Percentiles rank a stretch among this genome's conserved stretches.
Evolutionary conservation across 1,140 invertebrate species (phyloP).

Genomic region (Pachypsylla venusta): DNA sequence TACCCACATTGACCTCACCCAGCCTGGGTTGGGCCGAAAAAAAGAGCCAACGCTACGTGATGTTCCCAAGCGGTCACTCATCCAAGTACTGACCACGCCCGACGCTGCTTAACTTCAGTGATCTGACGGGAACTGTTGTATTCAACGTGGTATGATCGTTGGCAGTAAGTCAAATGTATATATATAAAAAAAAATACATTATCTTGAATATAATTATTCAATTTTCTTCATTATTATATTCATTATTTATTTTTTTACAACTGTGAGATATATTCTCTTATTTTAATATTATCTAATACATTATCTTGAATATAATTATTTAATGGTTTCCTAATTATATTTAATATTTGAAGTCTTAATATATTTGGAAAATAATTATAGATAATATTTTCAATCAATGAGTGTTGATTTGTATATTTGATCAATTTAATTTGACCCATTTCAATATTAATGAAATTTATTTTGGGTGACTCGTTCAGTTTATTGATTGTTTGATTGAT

Average conservation of each 20-base stretch:
- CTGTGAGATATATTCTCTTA: not conserved
- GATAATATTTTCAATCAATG: not conserved
- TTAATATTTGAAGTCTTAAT: not conserved
- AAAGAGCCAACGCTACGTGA: too few relatives aligned
- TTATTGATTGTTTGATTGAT: not conserved
- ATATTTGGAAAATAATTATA: not conserved
- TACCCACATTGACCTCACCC: too few relatives aligned
- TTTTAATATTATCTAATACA: not conserved
- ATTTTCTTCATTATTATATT: too few relatives aligned
- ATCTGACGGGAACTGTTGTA: too few relatives aligned
- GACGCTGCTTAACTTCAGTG: too few relatives aligned
- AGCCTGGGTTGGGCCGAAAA: too few relatives aligned
- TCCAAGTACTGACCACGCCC: too few relatives aligned
- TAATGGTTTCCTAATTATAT: not conserved
- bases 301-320: not conserved
- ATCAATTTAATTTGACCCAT: not conserved
- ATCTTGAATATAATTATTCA: too few relatives aligned
- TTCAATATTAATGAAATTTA: not conserved
- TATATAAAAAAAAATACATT: too few relatives aligned
- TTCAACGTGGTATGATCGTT: too few relatives aligned
- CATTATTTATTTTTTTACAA: not conserved
- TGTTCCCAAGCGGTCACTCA: too few relatives aligned
- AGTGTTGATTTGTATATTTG: not conserved
- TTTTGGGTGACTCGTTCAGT: not conserved
- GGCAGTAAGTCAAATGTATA: too few relatives aligned